Percentiles rank a stretch among this genome's conserved stretches.
These are phyloP conservation scores for Heliothis subflexa DNA, from an alignment of 1,140 invertebrate species.

Conservation along the genomic window DNA sequence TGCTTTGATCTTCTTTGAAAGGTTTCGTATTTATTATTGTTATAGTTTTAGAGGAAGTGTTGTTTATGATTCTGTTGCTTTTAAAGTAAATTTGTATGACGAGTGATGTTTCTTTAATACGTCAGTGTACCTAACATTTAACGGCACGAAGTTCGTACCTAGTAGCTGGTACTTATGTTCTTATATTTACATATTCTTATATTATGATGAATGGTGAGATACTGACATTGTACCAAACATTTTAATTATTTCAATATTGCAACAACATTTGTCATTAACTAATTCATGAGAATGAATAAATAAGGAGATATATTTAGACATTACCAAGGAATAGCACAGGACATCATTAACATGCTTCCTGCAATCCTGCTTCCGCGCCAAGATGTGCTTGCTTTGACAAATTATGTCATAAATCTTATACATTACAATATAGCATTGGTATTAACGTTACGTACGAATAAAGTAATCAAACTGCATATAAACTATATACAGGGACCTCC, in stretches of 20 bases:
- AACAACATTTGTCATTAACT: background rate
- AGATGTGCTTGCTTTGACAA: slow-evolving; percentile 12
- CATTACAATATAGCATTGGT: background rate
- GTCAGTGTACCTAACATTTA: too few relatives aligned
- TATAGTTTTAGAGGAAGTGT: background rate
- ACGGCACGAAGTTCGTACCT: too few relatives aligned
- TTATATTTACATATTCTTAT: too few relatives aligned
- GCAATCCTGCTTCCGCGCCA: background rate
- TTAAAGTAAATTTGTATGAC: background rate
- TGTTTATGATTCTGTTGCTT: background rate
- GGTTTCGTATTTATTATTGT: slow-evolving; percentile 27
- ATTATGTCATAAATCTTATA: background rate
- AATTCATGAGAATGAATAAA: background rate
- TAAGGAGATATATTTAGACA: background rate
- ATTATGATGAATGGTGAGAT: too few relatives aligned
- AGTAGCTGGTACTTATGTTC: too few relatives aligned
- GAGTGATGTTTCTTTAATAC: too few relatives aligned
- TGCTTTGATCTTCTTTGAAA: slow-evolving; percentile 36
- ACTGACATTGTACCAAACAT: too few relatives aligned
- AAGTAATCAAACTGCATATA: too few relatives aligned
- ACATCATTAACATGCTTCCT: slow-evolving; percentile 20
- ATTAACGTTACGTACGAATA: background rate
- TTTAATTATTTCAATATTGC: too few relatives aligned
- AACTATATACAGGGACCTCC: too few relatives aligned
- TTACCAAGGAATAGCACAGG: background rate